These are phyloP conservation scores for Centruroides sculpturatus DNA, from an alignment of 1,140 invertebrate genomes.

Conservation along the genomic window DNA sequence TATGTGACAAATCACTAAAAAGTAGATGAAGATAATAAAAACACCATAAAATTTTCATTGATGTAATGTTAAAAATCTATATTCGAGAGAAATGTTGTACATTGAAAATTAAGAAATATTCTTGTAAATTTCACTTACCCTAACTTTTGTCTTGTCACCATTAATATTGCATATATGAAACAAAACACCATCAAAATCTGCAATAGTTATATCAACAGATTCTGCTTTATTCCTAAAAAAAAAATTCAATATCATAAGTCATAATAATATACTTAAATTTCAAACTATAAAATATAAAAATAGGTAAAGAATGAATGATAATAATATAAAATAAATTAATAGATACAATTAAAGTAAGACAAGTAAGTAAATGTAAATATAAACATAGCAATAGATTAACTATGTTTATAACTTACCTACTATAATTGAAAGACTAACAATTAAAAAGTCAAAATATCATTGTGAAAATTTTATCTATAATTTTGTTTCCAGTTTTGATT, in stretches of 20 bases:
- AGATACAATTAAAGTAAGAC: too few species aligned
- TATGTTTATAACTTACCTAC: too few species aligned
- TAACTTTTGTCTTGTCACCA: constrained; percentile 64
- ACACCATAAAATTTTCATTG: neutral
- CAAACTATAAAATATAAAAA: neutral
- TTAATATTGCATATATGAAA: constrained; percentile 97
- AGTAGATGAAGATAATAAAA: too few species aligned
- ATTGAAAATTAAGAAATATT: neutral
- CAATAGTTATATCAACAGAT: constrained; percentile 76
- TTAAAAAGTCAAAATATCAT: too few species aligned
- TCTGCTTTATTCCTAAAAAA: constrained; percentile 54
- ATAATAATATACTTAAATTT: neutral
- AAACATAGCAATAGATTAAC: too few species aligned
- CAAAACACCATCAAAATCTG: constrained; percentile 95
- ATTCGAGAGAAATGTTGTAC: too few species aligned
- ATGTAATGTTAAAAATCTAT: neutral
- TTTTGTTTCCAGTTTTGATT: too few species aligned
- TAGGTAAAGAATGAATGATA: neutral
- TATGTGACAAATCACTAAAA: too few species aligned
- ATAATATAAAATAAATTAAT: neutral
- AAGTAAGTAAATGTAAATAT: too few species aligned
- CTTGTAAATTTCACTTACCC: constrained; percentile 12
- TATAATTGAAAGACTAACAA: too few species aligned
- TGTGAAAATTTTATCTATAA: too few species aligned
- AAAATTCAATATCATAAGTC: neutral